Percentiles rank a stretch among this genome's conserved stretches.
phyloP scores from a whole-genome alignment of 2,113 vertebrate species.

The Dasyprocta punctata region DNA sequence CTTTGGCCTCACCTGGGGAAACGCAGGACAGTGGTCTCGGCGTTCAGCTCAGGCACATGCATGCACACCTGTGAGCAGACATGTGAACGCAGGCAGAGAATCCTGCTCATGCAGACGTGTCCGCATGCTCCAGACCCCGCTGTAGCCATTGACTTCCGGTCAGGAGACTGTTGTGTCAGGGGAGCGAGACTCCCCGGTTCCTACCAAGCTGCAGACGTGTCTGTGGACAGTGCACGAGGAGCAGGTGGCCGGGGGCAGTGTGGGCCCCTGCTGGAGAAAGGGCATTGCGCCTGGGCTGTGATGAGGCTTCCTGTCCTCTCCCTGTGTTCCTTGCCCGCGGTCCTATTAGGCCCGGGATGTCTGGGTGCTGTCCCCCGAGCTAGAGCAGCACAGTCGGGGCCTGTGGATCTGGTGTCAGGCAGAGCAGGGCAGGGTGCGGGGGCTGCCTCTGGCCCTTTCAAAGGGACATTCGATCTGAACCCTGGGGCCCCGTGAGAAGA shows the following conservation, averaged over 20 bases:
- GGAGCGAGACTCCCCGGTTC: not conserved
- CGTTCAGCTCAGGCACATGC: rapidly evolving
- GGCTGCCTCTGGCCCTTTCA: conserved; percentile 72
- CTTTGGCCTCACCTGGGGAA: not conserved
- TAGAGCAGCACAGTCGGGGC: not conserved
- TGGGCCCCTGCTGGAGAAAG: not conserved
- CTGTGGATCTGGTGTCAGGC: conserved; percentile 70
- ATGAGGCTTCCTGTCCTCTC: not conserved
- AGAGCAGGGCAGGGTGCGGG: conserved; percentile 26
- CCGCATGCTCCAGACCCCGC: rapidly evolving
- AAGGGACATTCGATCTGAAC: conserved; percentile 79
- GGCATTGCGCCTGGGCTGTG: not conserved
- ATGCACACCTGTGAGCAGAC: not conserved
- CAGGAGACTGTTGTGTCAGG: not conserved
- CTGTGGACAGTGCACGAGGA: not conserved
- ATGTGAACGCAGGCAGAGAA: rapidly evolving
- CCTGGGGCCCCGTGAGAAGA: conserved; percentile 70
- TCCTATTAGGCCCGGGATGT: not conserved
- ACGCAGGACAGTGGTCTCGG: rapidly evolving
- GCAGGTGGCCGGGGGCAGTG: not conserved
- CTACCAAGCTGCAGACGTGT: not conserved
- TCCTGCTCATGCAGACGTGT: rapidly evolving
- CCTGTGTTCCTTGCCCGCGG: not conserved
- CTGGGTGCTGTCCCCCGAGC: not conserved
- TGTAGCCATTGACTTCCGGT: rapidly evolving